Conservation (phyloP, 2,113 vertebrate species). For the Urocitellus parryii region DNA sequence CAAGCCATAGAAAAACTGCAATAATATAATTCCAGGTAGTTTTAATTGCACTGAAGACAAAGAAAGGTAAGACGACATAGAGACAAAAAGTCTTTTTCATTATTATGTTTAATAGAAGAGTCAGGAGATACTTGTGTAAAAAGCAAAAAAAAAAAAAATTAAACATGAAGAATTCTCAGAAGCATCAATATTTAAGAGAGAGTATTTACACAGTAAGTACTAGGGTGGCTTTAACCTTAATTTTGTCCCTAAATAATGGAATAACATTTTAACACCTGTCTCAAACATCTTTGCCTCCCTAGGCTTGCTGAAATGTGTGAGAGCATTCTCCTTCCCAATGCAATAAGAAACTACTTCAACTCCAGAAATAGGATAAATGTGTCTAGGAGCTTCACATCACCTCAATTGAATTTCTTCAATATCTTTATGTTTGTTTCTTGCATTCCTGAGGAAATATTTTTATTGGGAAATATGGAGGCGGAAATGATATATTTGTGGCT, state of each 20-base stretch:
- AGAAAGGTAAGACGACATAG: neutral
- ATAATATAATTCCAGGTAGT: neutral
- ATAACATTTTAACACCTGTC: neutral
- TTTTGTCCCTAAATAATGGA: neutral
- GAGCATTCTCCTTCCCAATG: neutral
- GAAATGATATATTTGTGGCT: neutral
- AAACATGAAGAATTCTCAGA: neutral
- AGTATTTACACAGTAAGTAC: neutral
- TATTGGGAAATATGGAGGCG: neutral
- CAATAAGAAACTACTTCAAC: neutral
- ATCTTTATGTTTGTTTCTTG: neutral
- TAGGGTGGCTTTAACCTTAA: neutral
- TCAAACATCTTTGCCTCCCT: neutral
- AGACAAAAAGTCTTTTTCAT: neutral
- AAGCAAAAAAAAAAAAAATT: neutral
- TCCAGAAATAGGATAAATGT: accelerated
- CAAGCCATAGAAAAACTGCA: neutral
- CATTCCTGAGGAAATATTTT: neutral
- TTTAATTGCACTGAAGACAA: neutral
- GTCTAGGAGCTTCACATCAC: neutral
- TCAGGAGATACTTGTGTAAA: neutral
- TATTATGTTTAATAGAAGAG: neutral
- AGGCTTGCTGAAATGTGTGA: neutral
- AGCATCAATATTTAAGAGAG: neutral
- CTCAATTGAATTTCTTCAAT: neutral